These are phyloP conservation scores for Lanistes nyassanus DNA, from an alignment of 1,140 invertebrate genomes.

Conservation along the genomic window DNA sequence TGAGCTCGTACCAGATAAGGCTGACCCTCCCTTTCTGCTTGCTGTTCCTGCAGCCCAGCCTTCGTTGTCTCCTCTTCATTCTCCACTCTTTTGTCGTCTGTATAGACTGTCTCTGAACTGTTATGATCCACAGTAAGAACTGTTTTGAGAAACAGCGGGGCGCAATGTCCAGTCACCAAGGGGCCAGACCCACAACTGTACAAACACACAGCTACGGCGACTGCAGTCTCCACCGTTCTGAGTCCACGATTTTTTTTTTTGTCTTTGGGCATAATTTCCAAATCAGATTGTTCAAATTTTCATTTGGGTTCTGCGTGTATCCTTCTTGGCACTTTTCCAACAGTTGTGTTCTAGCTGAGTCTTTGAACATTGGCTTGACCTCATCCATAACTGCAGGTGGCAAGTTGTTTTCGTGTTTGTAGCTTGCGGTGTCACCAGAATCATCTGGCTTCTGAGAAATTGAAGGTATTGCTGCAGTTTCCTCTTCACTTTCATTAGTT, in stretches of 20 bases:
- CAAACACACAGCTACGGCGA: constrained; percentile 6
- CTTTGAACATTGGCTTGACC: constrained; percentile 1
- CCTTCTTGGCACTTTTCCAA: not conserved
- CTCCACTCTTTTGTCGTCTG: not conserved
- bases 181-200: not conserved
- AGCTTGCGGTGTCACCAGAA: too few species aligned
- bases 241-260: constrained; percentile 12
- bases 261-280: constrained; percentile 18
- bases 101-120: constrained; percentile 6
- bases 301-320: constrained; percentile 10
- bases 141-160: not conserved
- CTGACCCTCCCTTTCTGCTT: not conserved
- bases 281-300: not conserved
- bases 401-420: constrained; percentile 7
- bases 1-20: not conserved
- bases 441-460: too few species aligned
- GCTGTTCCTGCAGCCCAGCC: not conserved
- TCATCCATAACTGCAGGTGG: constrained; percentile 4
- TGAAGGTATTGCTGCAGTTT: too few species aligned
- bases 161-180: not conserved
- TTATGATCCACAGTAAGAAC: not conserved
- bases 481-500: too few species aligned
- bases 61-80: not conserved
- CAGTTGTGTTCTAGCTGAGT: constrained; percentile 3
- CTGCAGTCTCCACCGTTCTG: not conserved